Percentiles rank a stretch among this genome's conserved stretches.
Evolutionary conservation across 1,140 invertebrate species (phyloP).

Genomic region (Drosophila varians): DNA sequence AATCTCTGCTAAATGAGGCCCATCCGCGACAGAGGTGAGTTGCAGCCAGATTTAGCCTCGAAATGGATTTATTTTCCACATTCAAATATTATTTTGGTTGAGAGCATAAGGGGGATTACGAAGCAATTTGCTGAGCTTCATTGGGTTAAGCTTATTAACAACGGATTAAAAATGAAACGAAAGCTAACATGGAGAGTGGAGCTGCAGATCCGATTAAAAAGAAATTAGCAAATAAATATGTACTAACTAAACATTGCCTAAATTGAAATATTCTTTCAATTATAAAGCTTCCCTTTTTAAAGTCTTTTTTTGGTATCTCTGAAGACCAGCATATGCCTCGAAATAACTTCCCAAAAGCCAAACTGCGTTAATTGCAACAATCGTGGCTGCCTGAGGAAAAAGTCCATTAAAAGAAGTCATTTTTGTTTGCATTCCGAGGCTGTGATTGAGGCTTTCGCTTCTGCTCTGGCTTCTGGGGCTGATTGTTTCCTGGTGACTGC

Average conservation of each 20-base stretch:
- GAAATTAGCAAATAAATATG: neutral
- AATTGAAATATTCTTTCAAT: too few species aligned
- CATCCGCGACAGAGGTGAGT: constrained; percentile 44
- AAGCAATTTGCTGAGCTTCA: neutral
- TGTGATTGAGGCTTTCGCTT: constrained; percentile 53
- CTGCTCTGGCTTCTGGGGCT: constrained; percentile 37
- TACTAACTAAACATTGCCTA: too few species aligned
- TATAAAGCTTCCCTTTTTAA: neutral
- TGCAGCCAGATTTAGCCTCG: neutral
- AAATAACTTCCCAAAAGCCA: constrained; percentile 5
- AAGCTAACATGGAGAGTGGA: too few species aligned
- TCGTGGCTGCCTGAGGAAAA: constrained; percentile 20
- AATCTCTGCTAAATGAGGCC: constrained; percentile 46
- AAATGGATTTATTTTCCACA: neutral
- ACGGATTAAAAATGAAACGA: neutral
- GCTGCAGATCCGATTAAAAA: neutral
- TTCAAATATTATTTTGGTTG: neutral
- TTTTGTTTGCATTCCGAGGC: constrained; percentile 46
- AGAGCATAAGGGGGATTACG: neutral
- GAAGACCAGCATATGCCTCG: neutral
- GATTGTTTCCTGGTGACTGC: constrained; percentile 70
- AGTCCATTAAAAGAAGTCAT: constrained; percentile 52
- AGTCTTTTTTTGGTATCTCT: constrained; percentile 11
- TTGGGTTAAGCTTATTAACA: neutral
- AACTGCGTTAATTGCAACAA: constrained; percentile 70